Percentiles rank a stretch among this genome's conserved stretches.
These are phyloP conservation scores for Pipa parva DNA, from an alignment of 2,113 vertebrate genomes.

Conservation along the genomic window DNA sequence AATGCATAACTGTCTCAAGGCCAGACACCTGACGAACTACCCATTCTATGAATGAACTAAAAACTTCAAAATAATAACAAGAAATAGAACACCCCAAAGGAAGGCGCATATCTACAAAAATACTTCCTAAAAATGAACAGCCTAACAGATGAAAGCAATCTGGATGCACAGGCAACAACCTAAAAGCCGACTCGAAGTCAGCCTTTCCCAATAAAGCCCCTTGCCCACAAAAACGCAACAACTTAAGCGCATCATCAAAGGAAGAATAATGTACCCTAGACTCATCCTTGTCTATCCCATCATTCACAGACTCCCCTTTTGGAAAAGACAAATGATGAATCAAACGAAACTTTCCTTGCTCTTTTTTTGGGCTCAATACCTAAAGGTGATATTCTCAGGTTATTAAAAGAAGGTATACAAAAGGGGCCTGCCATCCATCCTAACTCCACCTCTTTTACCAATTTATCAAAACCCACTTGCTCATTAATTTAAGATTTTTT, in stretches of 20 bases:
- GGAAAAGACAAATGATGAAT: conserved; percentile 13
- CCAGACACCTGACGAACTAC: neutral
- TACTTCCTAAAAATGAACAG: neutral
- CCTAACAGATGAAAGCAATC: neutral
- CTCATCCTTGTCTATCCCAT: neutral
- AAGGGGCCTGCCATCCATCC: neutral
- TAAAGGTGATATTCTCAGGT: neutral
- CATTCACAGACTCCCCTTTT: neutral
- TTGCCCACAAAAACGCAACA: neutral
- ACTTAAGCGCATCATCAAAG: neutral
- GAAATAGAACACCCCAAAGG: neutral
- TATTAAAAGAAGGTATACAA: neutral
- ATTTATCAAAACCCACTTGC: no score
- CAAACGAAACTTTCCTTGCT: neutral
- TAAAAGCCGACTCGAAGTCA: neutral
- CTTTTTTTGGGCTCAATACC: neutral
- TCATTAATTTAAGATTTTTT: no score
- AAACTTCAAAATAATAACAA: neutral
- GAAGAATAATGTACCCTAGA: neutral
- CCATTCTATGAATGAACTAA: neutral
- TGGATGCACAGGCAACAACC: neutral
- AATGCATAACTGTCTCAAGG: neutral
- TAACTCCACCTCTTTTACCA: neutral
- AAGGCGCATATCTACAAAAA: neutral
- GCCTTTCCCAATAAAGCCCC: neutral